These are phyloP conservation scores for Tenodera sinensis DNA, from an alignment of 2,888 invertebrate species.

Conservation along the genomic window DNA sequence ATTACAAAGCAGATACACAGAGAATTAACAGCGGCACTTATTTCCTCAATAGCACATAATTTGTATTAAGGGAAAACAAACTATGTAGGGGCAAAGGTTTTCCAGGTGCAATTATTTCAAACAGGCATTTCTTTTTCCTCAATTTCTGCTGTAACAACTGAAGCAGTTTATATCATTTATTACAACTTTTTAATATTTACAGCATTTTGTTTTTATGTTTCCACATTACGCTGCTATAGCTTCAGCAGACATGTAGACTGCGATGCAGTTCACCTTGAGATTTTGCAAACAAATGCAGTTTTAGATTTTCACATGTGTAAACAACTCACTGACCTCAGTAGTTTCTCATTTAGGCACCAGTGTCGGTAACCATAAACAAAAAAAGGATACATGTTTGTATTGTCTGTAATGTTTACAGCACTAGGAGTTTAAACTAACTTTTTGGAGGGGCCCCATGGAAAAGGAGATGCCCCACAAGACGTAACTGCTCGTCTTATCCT, in stretches of 20 bases:
- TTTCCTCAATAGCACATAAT: not conserved
- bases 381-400: not conserved
- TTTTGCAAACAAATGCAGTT: not conserved
- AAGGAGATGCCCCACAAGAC: not conserved
- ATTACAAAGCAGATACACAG: too few species aligned
- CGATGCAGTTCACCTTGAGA: not conserved
- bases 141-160: not conserved
- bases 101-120: not conserved
- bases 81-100: not conserved
- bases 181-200: not conserved
- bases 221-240: not conserved
- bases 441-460: not conserved
- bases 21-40: too few species aligned
- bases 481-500: slow-evolving; percentile 9
- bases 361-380: not conserved
- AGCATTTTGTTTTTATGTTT: not conserved
- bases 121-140: not conserved
- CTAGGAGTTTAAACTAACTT: not conserved
- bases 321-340: not conserved
- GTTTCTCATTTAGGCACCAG: too few species aligned
- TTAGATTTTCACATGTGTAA: not conserved
- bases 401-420: not conserved
- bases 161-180: not conserved
- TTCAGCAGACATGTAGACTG: not conserved
- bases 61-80: not conserved